Base-by-base conservation (phyloP, 1,140 invertebrate species). In the Drosophila leontia region DNA sequence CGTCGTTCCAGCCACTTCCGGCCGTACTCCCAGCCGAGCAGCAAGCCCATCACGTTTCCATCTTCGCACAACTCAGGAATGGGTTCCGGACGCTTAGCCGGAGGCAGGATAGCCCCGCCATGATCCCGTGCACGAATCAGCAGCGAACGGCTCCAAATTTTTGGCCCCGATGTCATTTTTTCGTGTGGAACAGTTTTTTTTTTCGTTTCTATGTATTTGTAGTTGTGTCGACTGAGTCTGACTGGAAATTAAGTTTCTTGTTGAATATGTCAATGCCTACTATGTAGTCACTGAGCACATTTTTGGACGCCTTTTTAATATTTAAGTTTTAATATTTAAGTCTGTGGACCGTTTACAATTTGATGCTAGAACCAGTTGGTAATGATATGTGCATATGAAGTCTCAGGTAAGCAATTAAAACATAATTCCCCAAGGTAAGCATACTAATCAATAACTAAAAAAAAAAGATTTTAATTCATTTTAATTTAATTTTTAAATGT, bases 11-110 rank as follows among this genome's bases (percentile, higher is more conserved):
- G 44, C 74, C 74, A 76, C 19, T 58, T 76, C 29, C 74, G 41
- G 5, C 74, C 74, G 41, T 76, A 76, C 35, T 76, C 74, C 74
- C 72, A 76, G 15, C 71, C 74, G 15, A 76, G 47, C 12, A 76
- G 37, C 53, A 41, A 65, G 3, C 51, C 19, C 74, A 76, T 76
- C n/a, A 13, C 29, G 0, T 44, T 29, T 9, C 37, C 47, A 13
- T 67, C 74, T 1, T 58, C 74, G 29, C 53, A 37, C 13, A 39
- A 11, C n/a, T 71, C 19, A 32, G 45, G 53, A 35, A 65, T 76
- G 34, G 72, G 55, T 3, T 51, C 45, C 32, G 69, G 67, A 0
- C 67, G 53, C 3, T 23, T 9, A 11, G 29, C 37, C 29, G 51
- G 15, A 23, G 69, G 69, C 6, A 50, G 53, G 19, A 72, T 72